Evolutionary conservation across 2,797 vertebrate species (phyloP).

Genomic region (Coregonus suidteri): DNA sequence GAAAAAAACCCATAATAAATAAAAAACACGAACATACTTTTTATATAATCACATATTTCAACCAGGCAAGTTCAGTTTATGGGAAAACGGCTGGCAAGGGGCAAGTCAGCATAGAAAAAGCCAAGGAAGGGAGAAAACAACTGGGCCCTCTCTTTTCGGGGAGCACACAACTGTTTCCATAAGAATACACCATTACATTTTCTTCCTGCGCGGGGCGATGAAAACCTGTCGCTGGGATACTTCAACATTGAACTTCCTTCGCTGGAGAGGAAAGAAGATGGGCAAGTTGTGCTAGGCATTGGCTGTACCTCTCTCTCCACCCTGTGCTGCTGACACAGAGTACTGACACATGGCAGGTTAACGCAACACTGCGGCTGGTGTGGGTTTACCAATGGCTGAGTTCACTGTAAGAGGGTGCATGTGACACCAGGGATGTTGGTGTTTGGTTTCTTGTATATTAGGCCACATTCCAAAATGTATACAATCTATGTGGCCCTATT

Average conservation of each 20-base stretch:
- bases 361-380: not conserved
- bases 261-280: conserved; percentile 50
- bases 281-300: conserved; percentile 33
- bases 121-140: not conserved
- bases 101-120: too few species aligned
- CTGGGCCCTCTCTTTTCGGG: not conserved
- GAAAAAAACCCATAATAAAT: too few species aligned
- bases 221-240: conserved; percentile 53
- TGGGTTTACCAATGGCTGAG: not conserved
- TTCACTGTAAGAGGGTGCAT: not conserved
- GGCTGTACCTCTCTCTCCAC: conserved; percentile 25
- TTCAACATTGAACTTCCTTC: conserved; percentile 60
- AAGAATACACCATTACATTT: conserved; percentile 43
- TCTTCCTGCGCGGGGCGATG: conserved; percentile 45
- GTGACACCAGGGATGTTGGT: not conserved
- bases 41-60: not conserved
- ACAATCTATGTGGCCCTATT: not conserved
- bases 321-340: not conserved
- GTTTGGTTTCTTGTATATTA: not conserved
- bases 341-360: not conserved
- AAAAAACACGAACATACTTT: too few species aligned
- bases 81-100: not conserved
- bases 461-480: not conserved
- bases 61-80: not conserved
- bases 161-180: conserved; percentile 2